Evolutionary conservation across 1,140 invertebrate genomes (phyloP), one percentile per base, ranked within the genome.

Genomic region (Metaphire vulgaris): DNA sequence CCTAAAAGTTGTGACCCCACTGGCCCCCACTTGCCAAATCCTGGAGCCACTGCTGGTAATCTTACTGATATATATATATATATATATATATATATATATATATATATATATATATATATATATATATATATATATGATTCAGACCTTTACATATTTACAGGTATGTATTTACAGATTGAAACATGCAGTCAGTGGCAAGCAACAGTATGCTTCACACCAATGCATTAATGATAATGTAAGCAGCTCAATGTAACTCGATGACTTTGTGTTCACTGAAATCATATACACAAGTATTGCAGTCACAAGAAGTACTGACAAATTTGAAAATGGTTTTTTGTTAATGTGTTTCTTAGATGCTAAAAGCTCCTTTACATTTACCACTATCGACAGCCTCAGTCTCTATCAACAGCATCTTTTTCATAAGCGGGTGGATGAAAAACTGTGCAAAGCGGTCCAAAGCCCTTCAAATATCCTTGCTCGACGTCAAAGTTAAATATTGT

Each of bases 401-500:
- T 76, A 69, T 85, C 83, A 21, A 86, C 83, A 74, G 79, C 79
- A 74, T 82, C 78, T 83, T 78, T 72, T 78, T 79, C 66, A 86
- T 74, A 28, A 86, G 77, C 33, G 85, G 83, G 28, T 73, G 72
- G 29, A 83, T 83, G 76, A 86, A 86, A 68, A 86, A 85, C 71
- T 84, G 80, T 31, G 84, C 82, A 82, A 85, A 85, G 68, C 80
- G 91, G 83, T 95, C 92, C 80, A 95, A 87, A 0, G 90, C 90
- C 64, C 90, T 88, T 1, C 2, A 96, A 88, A 85, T 92, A 87
- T 80, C 92, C 91, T 82, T 92, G 91, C 74, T 92, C 90, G 74
- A 93, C 90, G 82, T 95, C 93, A 85, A 96, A 95, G 82, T 95
- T 92, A 87, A 94, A 96, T 6, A 56, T 56, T 21, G 41, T 56